Percentiles rank a stretch among this genome's conserved stretches.
Evolutionary conservation across 2,888 invertebrate species (phyloP).

Genomic region (Hypsopygia costalis): DNA sequence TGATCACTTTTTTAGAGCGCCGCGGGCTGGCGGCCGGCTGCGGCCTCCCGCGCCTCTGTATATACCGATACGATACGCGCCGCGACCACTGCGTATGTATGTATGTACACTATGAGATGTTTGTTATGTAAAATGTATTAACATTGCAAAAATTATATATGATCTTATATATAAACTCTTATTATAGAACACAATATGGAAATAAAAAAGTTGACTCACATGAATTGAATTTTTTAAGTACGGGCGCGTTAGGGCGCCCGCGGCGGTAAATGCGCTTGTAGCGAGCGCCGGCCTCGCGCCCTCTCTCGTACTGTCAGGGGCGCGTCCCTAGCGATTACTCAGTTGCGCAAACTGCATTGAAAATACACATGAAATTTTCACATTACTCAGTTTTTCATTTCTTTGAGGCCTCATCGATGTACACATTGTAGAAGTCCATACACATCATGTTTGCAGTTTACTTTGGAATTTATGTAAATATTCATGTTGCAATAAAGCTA

Average conservation of each 20-base stretch:
- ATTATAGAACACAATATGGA: constrained; percentile 79
- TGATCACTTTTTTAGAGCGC: constrained; percentile 61
- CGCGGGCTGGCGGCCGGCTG: constrained; percentile 28
- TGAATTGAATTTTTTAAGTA: constrained; percentile 73
- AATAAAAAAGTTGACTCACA: constrained; percentile 79
- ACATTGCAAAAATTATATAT: constrained; percentile 80
- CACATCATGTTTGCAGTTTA: neutral
- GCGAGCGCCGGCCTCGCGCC: constrained; percentile 29
- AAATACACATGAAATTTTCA: constrained; percentile 72
- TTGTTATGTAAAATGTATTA: constrained; percentile 80
- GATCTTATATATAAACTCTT: constrained; percentile 79
- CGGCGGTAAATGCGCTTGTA: constrained; percentile 33
- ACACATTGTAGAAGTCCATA: constrained; percentile 1
- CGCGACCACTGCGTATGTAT: constrained; percentile 55
- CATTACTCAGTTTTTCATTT: constrained; percentile 71
- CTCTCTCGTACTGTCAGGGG: constrained; percentile 36
- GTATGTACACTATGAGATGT: constrained; percentile 76
- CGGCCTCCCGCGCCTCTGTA: constrained; percentile 47
- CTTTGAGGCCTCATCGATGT: constrained; percentile 25
- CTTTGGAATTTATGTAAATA: neutral
- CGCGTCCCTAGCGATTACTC: constrained; percentile 47
- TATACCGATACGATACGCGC: constrained; percentile 43
- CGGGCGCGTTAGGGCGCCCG: constrained; percentile 53
- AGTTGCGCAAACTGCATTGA: constrained; percentile 59
- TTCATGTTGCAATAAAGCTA: constrained; percentile 2